Conservation (phyloP, 2,888 invertebrate genomes). For the Hirtodrosophila confusa region DNA sequence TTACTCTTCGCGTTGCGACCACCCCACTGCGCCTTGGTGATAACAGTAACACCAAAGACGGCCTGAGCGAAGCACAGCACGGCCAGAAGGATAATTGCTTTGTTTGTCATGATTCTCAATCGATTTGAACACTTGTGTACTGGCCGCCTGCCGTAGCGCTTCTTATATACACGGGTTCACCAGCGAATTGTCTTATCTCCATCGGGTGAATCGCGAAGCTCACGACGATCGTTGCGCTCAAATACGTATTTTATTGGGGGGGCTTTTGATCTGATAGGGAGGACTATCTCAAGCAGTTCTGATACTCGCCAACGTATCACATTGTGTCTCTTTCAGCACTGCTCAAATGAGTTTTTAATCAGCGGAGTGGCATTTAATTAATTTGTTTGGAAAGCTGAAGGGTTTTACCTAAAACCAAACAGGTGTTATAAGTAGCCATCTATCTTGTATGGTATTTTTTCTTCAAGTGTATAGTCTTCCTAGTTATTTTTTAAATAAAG, state of each 20-base stretch:
- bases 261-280: conserved; percentile 58
- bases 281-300: conserved; percentile 47
- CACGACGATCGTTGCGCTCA: conserved; percentile 21
- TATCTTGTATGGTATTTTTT: no score
- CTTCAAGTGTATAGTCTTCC: no score
- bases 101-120: conserved; percentile 63
- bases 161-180: conserved; percentile 47
- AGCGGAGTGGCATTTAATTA: conserved; percentile 60
- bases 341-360: conserved; percentile 60
- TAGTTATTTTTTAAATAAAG: no score
- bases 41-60: conserved; percentile 64
- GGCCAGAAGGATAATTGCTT: conserved; percentile 60
- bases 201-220: conserved; percentile 18
- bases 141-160: neutral
- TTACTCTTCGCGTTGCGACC: conserved; percentile 72
- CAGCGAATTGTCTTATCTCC: conserved; percentile 47
- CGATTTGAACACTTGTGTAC: conserved; percentile 32
- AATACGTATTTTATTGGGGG: conserved; percentile 16
- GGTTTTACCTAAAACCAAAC: neutral
- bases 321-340: conserved; percentile 21
- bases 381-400: conserved; percentile 44
- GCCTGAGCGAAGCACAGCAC: conserved; percentile 64
- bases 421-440: neutral
- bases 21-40: conserved; percentile 76
- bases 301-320: conserved; percentile 29